Evolutionary conservation across 2,888 invertebrate species (phyloP), one percentile per base, ranked within the genome.

Genomic region (Selenia dentaria): DNA sequence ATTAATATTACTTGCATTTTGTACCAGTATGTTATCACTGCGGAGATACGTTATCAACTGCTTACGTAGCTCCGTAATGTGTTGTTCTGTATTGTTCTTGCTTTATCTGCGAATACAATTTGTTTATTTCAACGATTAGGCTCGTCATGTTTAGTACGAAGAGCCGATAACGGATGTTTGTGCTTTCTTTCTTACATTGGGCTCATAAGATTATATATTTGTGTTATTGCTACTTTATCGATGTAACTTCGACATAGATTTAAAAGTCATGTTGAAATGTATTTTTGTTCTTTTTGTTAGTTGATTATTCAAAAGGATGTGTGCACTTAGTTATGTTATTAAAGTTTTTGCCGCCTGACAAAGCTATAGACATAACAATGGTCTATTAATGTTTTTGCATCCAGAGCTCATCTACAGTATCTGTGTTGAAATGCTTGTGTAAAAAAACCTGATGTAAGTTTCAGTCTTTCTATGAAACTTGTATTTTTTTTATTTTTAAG

Each of bases 1-100:
- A 36, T 44, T 36, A 29, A 26, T 16, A 24, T 39, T 45, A 34
- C 32, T 37, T 32, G 37, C 27, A 20, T 20, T 18, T 27, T 27
- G n/a, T n/a, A n/a, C n/a, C n/a, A n/a, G n/a, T n/a, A n/a, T 37
- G 27, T 39, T 45, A 45, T 45, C 45, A 14, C 28, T 16, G 33
- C 38, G 34, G 27, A 8, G 24, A 9, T 14, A 18, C 14, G 28
- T 34, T 45, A 45, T 45, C 45, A 45, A 39, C 38, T 38, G 14
- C 8, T 14, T 18, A 34, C 39, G 34, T 38, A 45, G 27, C 18
- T 16, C 9, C 9, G 13, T 45, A 39, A 45, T 45, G 33, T 45
- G 45, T 45, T 45, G 14, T 45, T 38, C 27, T 45, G 38, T 39
- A 34, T 44, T 37, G 26, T 27, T 43, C 9, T 3, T 32, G 25